Percentiles rank a stretch among this genome's conserved stretches.
Evolutionary conservation across 2,888 invertebrate genomes (phyloP).

Genomic region (Petrolisthes cinctipes): DNA sequence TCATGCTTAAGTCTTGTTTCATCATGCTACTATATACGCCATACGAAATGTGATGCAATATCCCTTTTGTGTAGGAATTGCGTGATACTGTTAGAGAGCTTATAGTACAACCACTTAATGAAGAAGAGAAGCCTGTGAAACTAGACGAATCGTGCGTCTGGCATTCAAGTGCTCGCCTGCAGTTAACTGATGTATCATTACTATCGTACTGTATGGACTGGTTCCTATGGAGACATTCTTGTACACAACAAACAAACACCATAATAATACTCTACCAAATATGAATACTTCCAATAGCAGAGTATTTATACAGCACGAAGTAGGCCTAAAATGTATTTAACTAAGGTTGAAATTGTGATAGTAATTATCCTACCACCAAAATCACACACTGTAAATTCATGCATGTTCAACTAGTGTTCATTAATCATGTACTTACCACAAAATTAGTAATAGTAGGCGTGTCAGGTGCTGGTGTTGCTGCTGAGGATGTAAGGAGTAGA

Average conservation of each 20-base stretch:
- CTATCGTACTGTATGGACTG: background rate
- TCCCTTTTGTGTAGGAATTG: background rate
- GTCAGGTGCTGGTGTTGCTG: constrained; percentile 36
- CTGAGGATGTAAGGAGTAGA: constrained; percentile 4
- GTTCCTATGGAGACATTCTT: no score
- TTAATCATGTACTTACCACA: constrained; percentile 51
- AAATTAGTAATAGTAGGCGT: constrained; percentile 59
- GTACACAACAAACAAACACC: no score
- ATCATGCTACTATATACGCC: background rate
- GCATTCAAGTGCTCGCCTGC: constrained; percentile 21
- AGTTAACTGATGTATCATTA: constrained; percentile 13
- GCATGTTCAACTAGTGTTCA: background rate
- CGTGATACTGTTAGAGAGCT: background rate
- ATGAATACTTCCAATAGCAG: no score
- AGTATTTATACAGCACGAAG: no score
- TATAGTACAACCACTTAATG: background rate
- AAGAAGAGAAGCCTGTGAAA: no score
- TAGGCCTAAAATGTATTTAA: no score
- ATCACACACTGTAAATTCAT: background rate
- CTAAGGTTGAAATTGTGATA: no score
- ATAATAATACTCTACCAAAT: no score
- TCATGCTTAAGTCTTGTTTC: background rate
- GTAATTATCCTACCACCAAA: no score
- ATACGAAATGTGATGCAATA: background rate
- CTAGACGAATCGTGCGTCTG: constrained; percentile 47